Evolutionary conservation across 2,797 vertebrate species (phyloP), one percentile per base, ranked within the genome.

Genomic region (Lutjanus argentimaculatus): DNA sequence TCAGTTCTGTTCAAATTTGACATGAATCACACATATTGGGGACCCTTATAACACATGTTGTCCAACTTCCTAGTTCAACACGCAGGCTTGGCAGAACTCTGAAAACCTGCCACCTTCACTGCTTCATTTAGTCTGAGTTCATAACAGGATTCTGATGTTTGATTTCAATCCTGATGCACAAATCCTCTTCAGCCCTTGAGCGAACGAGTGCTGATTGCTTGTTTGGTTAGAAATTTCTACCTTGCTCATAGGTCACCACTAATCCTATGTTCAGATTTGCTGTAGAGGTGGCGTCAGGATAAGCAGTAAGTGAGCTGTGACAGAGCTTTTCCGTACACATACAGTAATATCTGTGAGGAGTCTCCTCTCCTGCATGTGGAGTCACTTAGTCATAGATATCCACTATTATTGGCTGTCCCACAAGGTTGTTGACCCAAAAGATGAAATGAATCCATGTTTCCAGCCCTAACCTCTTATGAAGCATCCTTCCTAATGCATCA

Each of bases 371-470:
- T 67, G 48, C 77, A 52, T 17, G 67, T 58, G 43, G 57, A 58
- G 62, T 71, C 65, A 49, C 65, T 56, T 58, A 65, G 67, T 65
- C 56, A 81, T 66, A 67, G 55, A 86, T 82, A 65, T 52, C 56
- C 40, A 56, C 36, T 53, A 55, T 66, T 68, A 86, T 67, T 12
- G 72, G 64, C 73, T 21, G n/a, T 45, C 65, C 61, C 59, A 2
- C n/a, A 55, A 65, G 83, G 67, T 40, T 53, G 40, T 72, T 80
- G 84, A 85, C 75, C 80, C 15, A 25, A 63, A 84, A 84, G 65
- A 85, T 66, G 62, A 83, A 85, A 83, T 76, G 0, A 86, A 87
- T 87, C 84, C 30, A 43, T 80, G 81, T 75, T 80, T 76, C 63
- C 40, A 75, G 72, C 53, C n/a, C 22, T 9, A 30, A 73, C 66